phyloP scores from a whole-genome alignment of 2,888 invertebrate species.

The Habrosyne pyritoides region DNA sequence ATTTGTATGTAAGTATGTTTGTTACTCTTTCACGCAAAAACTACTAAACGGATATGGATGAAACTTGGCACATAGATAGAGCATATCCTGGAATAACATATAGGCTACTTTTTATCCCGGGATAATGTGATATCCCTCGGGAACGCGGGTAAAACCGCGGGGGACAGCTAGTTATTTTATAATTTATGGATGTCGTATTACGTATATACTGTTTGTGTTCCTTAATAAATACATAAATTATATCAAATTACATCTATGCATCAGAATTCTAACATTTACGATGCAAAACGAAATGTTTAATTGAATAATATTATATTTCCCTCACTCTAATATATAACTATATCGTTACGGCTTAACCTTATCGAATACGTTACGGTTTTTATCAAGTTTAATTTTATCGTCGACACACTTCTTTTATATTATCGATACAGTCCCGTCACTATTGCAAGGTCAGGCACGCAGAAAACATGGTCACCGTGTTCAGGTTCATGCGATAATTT shows the following conservation, averaged over 20 bases:
- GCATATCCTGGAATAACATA: too few relatives aligned
- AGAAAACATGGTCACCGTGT: slow-evolving; percentile 44
- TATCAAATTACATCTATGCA: background rate
- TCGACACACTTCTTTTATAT: slow-evolving; percentile 23
- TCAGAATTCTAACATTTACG: background rate
- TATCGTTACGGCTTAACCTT: slow-evolving; percentile 1
- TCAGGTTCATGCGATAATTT: slow-evolving; percentile 39
- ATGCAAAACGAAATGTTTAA: background rate
- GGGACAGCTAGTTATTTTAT: too few relatives aligned
- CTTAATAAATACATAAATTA: too few relatives aligned
- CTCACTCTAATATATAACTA: background rate
- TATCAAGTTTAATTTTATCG: slow-evolving; percentile 27
- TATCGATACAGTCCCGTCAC: slow-evolving; percentile 35
- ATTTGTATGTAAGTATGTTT: too few relatives aligned
- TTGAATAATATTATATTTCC: background rate
- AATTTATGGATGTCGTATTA: too few relatives aligned
- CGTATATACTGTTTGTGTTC: too few relatives aligned
- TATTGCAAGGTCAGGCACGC: slow-evolving; percentile 57
- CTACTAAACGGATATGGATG: too few relatives aligned
- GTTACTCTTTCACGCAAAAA: too few relatives aligned
- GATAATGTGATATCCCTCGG: too few relatives aligned
- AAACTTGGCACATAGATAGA: too few relatives aligned
- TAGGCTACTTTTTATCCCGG: too few relatives aligned
- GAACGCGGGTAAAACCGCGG: too few relatives aligned
- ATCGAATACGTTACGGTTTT: background rate